phyloP scores from a whole-genome alignment of 2,888 invertebrate species.

The Zonitis immaculata region DNA sequence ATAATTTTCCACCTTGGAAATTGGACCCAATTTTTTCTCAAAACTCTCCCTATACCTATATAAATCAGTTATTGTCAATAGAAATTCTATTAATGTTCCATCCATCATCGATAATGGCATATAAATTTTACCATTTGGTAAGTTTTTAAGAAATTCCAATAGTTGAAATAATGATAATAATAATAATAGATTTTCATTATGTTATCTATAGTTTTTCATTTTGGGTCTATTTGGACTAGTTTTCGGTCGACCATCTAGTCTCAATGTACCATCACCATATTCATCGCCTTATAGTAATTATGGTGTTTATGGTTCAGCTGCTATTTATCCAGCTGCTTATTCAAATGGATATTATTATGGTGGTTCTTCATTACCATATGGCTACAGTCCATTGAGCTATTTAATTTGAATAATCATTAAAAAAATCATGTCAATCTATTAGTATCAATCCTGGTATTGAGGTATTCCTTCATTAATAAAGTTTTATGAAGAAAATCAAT shows the following conservation, averaged over 20 bases:
- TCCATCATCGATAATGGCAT: not conserved
- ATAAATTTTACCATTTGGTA: not conserved
- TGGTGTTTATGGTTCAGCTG: not conserved
- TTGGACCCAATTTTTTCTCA: not conserved
- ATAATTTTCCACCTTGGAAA: not conserved
- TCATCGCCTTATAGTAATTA: too few relatives aligned
- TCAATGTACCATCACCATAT: not conserved
- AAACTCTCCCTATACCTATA: not conserved
- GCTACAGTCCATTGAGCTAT: too few relatives aligned
- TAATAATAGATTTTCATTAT: too few relatives aligned
- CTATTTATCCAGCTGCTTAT: not conserved
- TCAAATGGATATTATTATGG: slow-evolving; percentile 1
- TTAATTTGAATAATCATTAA: too few relatives aligned
- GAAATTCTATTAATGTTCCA: too few relatives aligned
- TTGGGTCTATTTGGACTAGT: not conserved
- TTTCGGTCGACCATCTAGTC: not conserved
- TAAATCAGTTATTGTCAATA: not conserved
- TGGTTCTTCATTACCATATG: not conserved
- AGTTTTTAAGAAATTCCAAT: too few relatives aligned
- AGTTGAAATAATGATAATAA: too few relatives aligned
- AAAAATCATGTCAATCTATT: too few relatives aligned
- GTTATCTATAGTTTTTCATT: not conserved
- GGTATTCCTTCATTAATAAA: too few relatives aligned
- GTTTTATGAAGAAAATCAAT: too few relatives aligned
- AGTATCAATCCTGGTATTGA: too few relatives aligned